phyloP scores from a whole-genome alignment of 2,888 invertebrate genomes.

The Periphyllus acericola region DNA sequence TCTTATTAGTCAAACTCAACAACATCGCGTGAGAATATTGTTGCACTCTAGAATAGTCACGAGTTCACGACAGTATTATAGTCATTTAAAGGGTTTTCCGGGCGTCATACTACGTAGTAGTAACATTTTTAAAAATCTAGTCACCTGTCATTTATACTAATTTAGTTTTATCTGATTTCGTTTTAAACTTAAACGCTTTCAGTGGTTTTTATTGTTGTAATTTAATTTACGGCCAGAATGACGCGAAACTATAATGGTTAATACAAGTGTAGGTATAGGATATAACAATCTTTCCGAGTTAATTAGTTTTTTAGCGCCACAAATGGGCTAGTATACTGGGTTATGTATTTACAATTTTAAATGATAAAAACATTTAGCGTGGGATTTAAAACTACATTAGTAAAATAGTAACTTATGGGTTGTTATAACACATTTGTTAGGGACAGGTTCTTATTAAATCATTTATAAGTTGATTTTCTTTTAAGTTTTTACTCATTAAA shows the following conservation, averaged over 20 bases:
- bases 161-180: conserved; percentile 38
- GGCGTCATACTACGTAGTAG: not conserved
- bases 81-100: conserved; percentile 1
- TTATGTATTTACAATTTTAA: no score
- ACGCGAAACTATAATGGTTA: not conserved
- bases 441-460: no score
- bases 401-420: no score
- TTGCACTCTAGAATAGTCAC: conserved; percentile 4
- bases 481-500: no score
- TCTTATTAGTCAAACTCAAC: conserved; percentile 6
- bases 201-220: not conserved
- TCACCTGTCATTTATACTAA: conserved; percentile 23
- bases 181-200: conserved; percentile 24
- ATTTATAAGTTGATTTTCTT: no score
- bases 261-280: not conserved
- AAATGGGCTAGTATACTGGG: not conserved
- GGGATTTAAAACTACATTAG: no score
- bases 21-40: conserved; percentile 37
- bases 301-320: not conserved
- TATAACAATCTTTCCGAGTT: not conserved
- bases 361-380: no score
- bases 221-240: not conserved
- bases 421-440: no score
- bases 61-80: conserved; percentile 28
- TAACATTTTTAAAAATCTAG: not conserved